Evolutionary conservation across 2,888 invertebrate genomes (phyloP), one percentile per base, ranked within the genome.

Genomic region (Coremacera marginata): DNA sequence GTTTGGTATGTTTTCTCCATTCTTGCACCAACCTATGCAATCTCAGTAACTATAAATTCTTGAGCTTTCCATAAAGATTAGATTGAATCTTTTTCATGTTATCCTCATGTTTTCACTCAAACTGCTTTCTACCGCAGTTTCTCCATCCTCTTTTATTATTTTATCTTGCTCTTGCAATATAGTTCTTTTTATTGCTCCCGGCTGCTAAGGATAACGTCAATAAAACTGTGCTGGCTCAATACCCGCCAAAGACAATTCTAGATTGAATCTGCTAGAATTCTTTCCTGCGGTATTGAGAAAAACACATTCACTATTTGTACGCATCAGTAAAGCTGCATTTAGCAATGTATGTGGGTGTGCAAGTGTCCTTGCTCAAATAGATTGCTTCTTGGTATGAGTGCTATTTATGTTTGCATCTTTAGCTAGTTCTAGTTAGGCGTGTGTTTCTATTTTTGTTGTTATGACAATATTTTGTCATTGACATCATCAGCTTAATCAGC

Each of bases 341-440:
- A 8, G 19, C 27, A 52, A 4, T 37, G 9, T 37, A 25, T 78
- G 70, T 78, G 52, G 79, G 70, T 77, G 84, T 79, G 84, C 82
- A 80, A 81, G 83, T 82, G 82, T 82, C 84, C 80, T 75, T 78
- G 80, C 16, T 44, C 49, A 8, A 25, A 14, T 37, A 16, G 63
- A 31, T 25, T 31, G 25, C 34, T n/a, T 34, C 8, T 65, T 8
- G 31, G n/a, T 34, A 19, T 31, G 34, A 0, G 65, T 31, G 65
- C 44, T 44, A 44, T 44, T 44, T 37, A 11, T 44, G 44, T 14
- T 44, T 44, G 44, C 44, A 44, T 44, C 44, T 11, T 14, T 44
- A 14, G 44, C 44, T 14, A 11, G 44, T 44, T 11, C 14, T 44
- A 11, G 44, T 44, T 11, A 44, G 44, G 44, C 65, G 5, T 34